These are phyloP conservation scores for Sanderia malayensis DNA, from an alignment of 30 jellyfish, hydroid and myxozoan species.

Conservation along the genomic window DNA sequence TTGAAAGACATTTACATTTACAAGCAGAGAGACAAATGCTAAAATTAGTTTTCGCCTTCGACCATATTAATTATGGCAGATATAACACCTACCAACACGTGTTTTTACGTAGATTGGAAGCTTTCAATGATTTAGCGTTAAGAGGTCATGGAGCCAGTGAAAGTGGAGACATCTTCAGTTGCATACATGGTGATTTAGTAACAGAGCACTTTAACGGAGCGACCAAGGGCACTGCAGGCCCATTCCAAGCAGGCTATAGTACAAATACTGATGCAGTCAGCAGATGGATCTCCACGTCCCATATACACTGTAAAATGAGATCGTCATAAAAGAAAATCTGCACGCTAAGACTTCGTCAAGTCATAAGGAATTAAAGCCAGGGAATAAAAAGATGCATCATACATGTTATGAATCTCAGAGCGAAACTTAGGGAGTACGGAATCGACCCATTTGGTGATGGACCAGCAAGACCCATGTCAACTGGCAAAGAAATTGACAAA, in stretches of 20 bases:
- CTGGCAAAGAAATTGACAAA: slow-evolving; percentile 22
- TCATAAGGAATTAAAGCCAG: slow-evolving; percentile 37
- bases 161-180: not conserved
- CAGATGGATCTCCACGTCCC: not conserved
- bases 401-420: slow-evolving; percentile 20
- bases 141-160: slow-evolving; percentile 19
- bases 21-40: slow-evolving; percentile 59
- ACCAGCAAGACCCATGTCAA: slow-evolving; percentile 37
- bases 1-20: slow-evolving; percentile 22
- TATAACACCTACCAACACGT: slow-evolving; percentile 37
- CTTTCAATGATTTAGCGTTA: slow-evolving; percentile 1
- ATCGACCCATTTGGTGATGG: slow-evolving; percentile 27
- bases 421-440: slow-evolving; percentile 20
- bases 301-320: slow-evolving; percentile 6
- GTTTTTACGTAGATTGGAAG: slow-evolving; percentile 2
- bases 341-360: not conserved
- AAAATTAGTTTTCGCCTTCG: not conserved
- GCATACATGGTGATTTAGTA: not conserved
- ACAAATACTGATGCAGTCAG: not conserved
- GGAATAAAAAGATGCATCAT: slow-evolving; percentile 16
- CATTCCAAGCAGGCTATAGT: slow-evolving; percentile 33
- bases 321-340: not conserved
- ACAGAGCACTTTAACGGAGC: slow-evolving; percentile 18
- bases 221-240: slow-evolving; percentile 42
- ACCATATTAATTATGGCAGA: slow-evolving; percentile 25